Conservation (phyloP, 1,140 invertebrate species). For the Drosophila lacertosa region DNA sequence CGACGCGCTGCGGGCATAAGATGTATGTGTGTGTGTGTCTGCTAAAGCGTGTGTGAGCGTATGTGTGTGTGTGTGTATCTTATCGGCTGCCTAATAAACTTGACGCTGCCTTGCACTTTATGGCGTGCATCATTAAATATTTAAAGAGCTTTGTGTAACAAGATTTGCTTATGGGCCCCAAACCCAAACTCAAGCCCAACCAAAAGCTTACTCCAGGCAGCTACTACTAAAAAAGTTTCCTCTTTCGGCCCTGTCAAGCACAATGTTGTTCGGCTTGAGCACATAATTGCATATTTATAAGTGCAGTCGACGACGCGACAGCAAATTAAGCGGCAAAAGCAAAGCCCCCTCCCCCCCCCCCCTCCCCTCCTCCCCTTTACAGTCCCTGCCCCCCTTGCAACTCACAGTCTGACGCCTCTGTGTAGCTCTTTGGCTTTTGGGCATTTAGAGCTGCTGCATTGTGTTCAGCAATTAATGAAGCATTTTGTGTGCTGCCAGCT, state of each 20-base stretch:
- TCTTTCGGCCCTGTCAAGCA: conserved; percentile 51
- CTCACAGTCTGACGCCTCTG: not conserved
- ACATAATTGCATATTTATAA: conserved; percentile 80
- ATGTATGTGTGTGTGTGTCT: not conserved
- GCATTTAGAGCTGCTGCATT: conserved; percentile 42
- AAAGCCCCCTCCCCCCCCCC: not conserved
- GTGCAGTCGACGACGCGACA: conserved; percentile 53
- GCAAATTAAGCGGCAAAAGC: conserved; percentile 59
- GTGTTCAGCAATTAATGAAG: conserved; percentile 66
- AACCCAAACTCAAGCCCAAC: too few species aligned
- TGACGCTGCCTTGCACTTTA: conserved; percentile 56
- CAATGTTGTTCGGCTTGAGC: conserved; percentile 63
- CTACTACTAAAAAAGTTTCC: conserved; percentile 42
- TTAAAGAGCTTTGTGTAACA: conserved; percentile 76
- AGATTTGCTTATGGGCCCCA: conserved; percentile 75
- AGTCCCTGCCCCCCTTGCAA: conserved; percentile 11
- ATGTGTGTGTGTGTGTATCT: not conserved
- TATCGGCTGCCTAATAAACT: conserved; percentile 67
- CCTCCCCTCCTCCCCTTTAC: not conserved
- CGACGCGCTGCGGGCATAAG: conserved; percentile 35
- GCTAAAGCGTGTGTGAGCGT: not conserved
- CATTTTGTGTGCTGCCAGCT: conserved; percentile 49
- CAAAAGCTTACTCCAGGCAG: not conserved
- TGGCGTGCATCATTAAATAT: conserved; percentile 71
- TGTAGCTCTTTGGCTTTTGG: conserved; percentile 21